phyloP scores from a whole-genome alignment of 2,888 invertebrate genomes.

The Nomada fabriciana region DNA sequence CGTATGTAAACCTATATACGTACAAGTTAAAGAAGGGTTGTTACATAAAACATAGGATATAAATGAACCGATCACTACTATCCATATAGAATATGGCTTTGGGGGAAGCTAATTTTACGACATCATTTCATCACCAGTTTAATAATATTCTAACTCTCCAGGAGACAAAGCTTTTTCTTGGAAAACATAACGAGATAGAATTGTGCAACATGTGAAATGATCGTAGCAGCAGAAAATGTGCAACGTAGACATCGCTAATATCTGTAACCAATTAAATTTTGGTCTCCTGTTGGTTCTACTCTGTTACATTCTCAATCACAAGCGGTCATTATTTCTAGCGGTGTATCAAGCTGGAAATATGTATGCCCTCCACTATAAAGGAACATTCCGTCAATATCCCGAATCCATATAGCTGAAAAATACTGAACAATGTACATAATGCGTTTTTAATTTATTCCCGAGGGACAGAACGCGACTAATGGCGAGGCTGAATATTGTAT shows the following conservation, averaged over 20 bases:
- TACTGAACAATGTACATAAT: background rate
- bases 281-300: no score
- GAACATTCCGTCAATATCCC: constrained; percentile 6
- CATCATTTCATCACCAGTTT: no score
- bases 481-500: background rate
- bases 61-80: background rate
- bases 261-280: no score
- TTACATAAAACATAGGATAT: background rate
- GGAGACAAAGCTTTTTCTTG: no score
- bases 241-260: no score
- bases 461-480: constrained; percentile 15
- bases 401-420: background rate
- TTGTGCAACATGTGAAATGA: no score
- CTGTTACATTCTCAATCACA: background rate
- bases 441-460: constrained; percentile 34
- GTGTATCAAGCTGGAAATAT: constrained; percentile 37
- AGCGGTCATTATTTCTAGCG: constrained; percentile 35
- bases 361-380: constrained; percentile 25
- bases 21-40: background rate
- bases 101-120: no score
- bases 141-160: no score
- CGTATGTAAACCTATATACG: no score
- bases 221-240: no score
- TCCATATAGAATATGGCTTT: no score
- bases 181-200: no score